Evolutionary conservation across 1,140 invertebrate species (phyloP).

Genomic region (Drosophila lacertosa): DNA sequence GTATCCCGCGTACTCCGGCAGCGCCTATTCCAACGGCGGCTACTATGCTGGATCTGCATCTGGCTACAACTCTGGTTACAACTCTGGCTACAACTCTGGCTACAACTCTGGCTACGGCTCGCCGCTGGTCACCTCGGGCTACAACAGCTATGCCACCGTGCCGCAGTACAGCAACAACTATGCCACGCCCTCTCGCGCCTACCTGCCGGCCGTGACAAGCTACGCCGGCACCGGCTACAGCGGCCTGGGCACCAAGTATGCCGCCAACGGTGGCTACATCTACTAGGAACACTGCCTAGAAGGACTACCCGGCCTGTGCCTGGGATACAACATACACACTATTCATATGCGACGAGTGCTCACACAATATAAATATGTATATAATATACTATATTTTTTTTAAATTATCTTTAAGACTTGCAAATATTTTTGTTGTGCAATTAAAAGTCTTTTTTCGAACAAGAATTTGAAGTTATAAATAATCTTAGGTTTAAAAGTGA

Average conservation of each 20-base stretch:
- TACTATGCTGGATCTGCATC: constrained; percentile 41
- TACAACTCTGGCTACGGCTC: constrained; percentile 11
- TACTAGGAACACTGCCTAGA: constrained; percentile 63
- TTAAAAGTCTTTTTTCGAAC: not conserved
- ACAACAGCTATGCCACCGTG: constrained; percentile 55
- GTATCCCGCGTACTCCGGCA: constrained; percentile 35
- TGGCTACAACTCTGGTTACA: constrained; percentile 6
- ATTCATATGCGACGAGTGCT: not conserved
- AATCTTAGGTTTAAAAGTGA: not conserved
- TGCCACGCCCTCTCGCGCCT: constrained; percentile 50
- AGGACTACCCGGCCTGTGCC: not conserved
- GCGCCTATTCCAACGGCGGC: constrained; percentile 8
- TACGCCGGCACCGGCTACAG: constrained; percentile 41
- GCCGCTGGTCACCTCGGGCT: constrained; percentile 38
- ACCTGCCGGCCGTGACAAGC: constrained; percentile 49
- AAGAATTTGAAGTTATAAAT: too few species aligned
- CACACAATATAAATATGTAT: not conserved
- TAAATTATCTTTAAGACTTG: not conserved
- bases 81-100: not conserved
- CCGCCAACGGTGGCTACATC: constrained; percentile 71
- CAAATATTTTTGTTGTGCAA: not conserved
- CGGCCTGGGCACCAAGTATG: constrained; percentile 73
- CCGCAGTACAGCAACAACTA: constrained; percentile 57
- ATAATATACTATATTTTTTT: constrained; percentile 14
- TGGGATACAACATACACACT: not conserved